Evolutionary conservation across 2,888 invertebrate genomes (phyloP).

Genomic region (Isoperla grammatica): DNA sequence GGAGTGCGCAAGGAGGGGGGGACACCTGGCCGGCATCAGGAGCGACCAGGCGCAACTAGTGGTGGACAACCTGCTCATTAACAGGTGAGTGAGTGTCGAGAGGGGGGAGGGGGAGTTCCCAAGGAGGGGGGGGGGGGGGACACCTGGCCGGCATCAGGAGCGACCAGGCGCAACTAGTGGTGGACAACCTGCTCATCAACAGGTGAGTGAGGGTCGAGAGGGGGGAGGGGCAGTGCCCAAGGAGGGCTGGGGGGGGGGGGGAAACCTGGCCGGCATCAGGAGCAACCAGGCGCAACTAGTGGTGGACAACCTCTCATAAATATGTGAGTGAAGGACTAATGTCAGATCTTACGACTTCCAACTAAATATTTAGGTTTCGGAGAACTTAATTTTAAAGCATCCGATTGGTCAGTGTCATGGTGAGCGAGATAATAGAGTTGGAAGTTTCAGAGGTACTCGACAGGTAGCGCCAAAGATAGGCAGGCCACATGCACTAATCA

Average conservation of each 20-base stretch:
- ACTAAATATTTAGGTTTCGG: too few relatives aligned
- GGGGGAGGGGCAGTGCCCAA: conserved; percentile 58
- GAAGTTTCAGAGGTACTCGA: too few relatives aligned
- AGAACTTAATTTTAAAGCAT: too few relatives aligned
- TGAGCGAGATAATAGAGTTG: too few relatives aligned
- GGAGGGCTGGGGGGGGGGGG: conserved; percentile 48
- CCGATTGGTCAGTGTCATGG: too few relatives aligned
- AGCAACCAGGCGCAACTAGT: conserved; percentile 58
- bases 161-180: conserved; percentile 56
- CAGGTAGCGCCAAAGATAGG: too few relatives aligned
- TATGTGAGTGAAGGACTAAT: conserved; percentile 52
- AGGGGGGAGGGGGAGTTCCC: conserved; percentile 61
- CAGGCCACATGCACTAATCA: too few relatives aligned
- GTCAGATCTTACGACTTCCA: too few relatives aligned
- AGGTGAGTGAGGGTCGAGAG: conserved; percentile 59
- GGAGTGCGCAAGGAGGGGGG: conserved; percentile 57
- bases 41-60: conserved; percentile 58
- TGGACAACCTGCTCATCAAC: conserved; percentile 59
- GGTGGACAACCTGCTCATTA: conserved; percentile 57
- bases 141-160: conserved; percentile 62
- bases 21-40: conserved; percentile 62
- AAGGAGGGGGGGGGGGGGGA: conserved; percentile 49
- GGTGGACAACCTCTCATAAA: conserved; percentile 59
- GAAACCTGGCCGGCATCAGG: conserved; percentile 62
- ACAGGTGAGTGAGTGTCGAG: conserved; percentile 58